Percentiles rank a stretch among this genome's conserved stretches.
Evolutionary conservation across 2,888 invertebrate species (phyloP).

Genomic region (Harpalus rufipes): DNA sequence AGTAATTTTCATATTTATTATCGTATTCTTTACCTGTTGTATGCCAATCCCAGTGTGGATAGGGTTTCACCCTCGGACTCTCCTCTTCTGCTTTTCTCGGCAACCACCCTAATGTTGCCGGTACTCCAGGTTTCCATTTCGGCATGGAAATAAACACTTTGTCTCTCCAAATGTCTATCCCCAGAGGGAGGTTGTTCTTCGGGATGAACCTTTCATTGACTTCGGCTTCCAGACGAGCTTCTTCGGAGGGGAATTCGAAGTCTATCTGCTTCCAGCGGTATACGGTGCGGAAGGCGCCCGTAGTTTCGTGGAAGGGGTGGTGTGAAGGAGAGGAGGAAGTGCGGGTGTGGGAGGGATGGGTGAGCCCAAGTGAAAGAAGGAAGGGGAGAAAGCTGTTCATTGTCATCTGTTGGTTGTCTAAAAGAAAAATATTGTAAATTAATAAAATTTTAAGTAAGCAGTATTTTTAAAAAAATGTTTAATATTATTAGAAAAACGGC

Average conservation of each 20-base stretch:
- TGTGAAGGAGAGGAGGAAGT: background rate
- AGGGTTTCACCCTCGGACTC: conserved; percentile 84
- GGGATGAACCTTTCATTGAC: conserved; percentile 82
- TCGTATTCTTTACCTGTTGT: conserved; percentile 76
- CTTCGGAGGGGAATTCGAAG: conserved; percentile 83
- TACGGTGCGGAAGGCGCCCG: conserved; percentile 81
- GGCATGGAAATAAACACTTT: conserved; percentile 88
- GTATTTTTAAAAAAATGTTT: too few relatives aligned
- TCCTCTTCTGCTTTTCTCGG: conserved; percentile 79
- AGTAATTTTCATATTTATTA: background rate
- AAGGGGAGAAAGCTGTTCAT: conserved; percentile 77
- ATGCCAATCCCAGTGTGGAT: conserved; percentile 87
- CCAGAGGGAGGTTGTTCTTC: conserved; percentile 86
- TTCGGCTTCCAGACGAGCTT: conserved; percentile 81
- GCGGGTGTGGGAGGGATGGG: conserved; percentile 53
- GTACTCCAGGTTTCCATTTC: conserved; percentile 87
- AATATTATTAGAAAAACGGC: too few relatives aligned
- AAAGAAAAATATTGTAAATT: conserved; percentile 30
- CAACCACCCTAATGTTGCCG: conserved; percentile 85
- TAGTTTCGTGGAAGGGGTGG: conserved; percentile 74
- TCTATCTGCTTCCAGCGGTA: conserved; percentile 89
- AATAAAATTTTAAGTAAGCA: background rate
- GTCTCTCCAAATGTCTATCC: conserved; percentile 84
- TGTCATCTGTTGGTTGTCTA: conserved; percentile 41
- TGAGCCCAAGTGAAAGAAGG: conserved; percentile 77